A percentile compares a stretch with the other conserved stretches of the same genome.
Conservation (phyloP, 2,113 vertebrate genomes). For the Megalops atlanticus region DNA sequence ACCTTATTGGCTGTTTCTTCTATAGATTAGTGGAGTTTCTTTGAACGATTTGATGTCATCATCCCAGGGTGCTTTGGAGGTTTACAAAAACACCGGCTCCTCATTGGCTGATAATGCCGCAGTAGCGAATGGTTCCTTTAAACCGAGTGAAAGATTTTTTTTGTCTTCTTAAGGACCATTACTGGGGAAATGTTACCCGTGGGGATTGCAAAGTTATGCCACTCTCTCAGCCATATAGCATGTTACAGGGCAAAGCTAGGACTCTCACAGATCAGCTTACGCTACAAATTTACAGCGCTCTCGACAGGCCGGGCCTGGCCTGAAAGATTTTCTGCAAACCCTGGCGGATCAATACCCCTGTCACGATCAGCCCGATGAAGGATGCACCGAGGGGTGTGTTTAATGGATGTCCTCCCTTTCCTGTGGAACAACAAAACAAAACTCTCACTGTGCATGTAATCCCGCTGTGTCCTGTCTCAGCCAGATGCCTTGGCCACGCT, state of each 20-base stretch:
- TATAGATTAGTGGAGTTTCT: not conserved
- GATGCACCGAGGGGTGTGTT: not conserved
- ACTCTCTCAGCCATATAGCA: slow-evolving; percentile 2
- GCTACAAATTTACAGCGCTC: not conserved
- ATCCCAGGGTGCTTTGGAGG: not conserved
- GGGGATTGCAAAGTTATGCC: not conserved
- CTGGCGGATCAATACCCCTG: not conserved
- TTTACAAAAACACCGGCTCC: not conserved
- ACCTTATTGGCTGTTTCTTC: not conserved
- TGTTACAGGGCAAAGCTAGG: not conserved
- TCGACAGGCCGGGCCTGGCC: no score
- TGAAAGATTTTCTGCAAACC: no score
- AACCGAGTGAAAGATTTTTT: not conserved
- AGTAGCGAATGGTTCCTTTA: not conserved
- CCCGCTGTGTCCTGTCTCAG: no score
- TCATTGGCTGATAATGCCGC: not conserved
- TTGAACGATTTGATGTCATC: not conserved
- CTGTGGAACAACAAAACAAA: not conserved
- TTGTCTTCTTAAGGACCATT: not conserved
- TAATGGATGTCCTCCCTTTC: not conserved
- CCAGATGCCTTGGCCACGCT: no score
- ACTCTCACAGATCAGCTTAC: not conserved
- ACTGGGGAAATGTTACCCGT: not conserved
- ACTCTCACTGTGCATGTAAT: no score
- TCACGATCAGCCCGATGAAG: not conserved